Evolutionary conservation across 2,888 invertebrate species (phyloP).

Genomic region (Eristalis tenax): DNA sequence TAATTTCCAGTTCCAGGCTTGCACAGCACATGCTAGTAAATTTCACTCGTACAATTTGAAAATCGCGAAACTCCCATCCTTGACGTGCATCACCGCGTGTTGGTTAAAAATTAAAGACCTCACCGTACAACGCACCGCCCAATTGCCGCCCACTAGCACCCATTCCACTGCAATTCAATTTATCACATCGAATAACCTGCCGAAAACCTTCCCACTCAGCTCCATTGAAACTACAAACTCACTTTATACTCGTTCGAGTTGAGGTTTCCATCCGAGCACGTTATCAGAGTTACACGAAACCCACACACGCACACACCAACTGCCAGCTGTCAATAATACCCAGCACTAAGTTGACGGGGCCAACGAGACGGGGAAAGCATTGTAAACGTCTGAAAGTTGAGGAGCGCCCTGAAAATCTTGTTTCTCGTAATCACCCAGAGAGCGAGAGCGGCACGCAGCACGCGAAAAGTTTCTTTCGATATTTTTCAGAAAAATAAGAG

Average conservation of each 20-base stretch:
- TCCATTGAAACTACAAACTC: constrained; percentile 8
- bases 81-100: background rate
- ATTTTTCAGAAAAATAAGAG: background rate
- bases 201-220: background rate
- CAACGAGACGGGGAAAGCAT: background rate
- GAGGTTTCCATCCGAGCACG: constrained; percentile 14
- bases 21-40: background rate
- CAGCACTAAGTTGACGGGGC: background rate
- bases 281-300: background rate
- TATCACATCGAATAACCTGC: constrained; percentile 2
- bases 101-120: constrained; percentile 10
- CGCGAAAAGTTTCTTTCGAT: constrained; percentile 19
- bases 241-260: constrained; percentile 2
- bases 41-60: background rate
- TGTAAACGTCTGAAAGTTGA: background rate
- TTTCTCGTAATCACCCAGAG: constrained; percentile 43
- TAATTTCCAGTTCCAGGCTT: background rate
- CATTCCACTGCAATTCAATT: constrained; percentile 15
- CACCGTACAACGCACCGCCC: background rate
- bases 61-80: background rate
- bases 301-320: background rate
- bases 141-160: constrained; percentile 5
- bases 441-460: background rate
- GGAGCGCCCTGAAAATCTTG: constrained; percentile 41
- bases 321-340: constrained; percentile 15